A percentile compares a stretch with the other conserved stretches of the same genome.
These are phyloP conservation scores for Bagarius yarrelli DNA, from an alignment of 2,113 vertebrate genomes.

Conservation along the genomic window DNA sequence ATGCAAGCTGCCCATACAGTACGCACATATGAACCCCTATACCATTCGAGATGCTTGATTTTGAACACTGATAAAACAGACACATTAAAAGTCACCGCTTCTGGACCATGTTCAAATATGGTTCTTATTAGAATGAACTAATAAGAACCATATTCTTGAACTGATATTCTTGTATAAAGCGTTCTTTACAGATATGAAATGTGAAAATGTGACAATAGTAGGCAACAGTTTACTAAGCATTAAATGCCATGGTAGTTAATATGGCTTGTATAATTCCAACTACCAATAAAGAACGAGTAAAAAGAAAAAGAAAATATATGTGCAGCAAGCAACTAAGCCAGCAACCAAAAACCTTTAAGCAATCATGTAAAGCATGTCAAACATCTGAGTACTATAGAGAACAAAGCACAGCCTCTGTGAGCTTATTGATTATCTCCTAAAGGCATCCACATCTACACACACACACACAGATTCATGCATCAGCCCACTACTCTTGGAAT, in stretches of 20 bases:
- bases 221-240: background rate
- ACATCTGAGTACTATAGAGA: conserved; percentile 88
- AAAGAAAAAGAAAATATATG: conserved; percentile 61
- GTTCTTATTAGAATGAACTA: no score
- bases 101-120: no score
- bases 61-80: no score
- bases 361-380: conserved; percentile 93
- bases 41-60: no score
- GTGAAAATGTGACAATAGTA: background rate
- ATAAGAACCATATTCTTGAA: no score
- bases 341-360: conserved; percentile 93
- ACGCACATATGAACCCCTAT: no score
- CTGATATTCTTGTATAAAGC: background rate
- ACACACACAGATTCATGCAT: conserved; percentile 78
- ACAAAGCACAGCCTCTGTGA: conserved; percentile 91
- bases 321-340: conserved; percentile 65
- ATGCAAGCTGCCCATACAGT: no score
- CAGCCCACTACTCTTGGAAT: conserved; percentile 77
- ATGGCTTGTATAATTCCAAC: conserved; percentile 40
- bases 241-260: conserved; percentile 29
- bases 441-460: conserved; percentile 70
- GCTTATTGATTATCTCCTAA: conserved; percentile 92
- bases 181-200: background rate
- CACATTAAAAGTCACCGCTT: no score
- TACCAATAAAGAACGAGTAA: conserved; percentile 58